Evolutionary conservation across 2,888 invertebrate genomes (phyloP), one percentile per base, ranked within the genome.

Genomic region (Caenorhabditis panamensis): DNA sequence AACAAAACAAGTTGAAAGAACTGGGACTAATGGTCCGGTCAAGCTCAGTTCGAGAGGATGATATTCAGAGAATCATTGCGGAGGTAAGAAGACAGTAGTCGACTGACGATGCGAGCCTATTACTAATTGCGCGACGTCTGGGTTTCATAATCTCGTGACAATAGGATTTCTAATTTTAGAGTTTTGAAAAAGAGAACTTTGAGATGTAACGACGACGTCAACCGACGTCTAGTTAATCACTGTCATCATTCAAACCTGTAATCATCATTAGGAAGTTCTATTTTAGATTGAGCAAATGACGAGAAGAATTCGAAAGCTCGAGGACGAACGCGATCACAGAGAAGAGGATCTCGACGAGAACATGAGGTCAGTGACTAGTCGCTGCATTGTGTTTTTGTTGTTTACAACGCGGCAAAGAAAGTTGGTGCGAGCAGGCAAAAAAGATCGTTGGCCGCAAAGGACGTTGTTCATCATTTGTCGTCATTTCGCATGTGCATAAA

Each of bases 241-340:
- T 6, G 31, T 31, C 9, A 31, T 31, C 31, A 31, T 31, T 9
- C n/a, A n/a, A n/a, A n/a, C n/a, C n/a, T n/a, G n/a, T n/a, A n/a
- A 31, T 31, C 31, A 31, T 9, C 31, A 6, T 31, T 6, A 4
- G 4, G 31, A 41, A n/a, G n/a, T 47, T 62, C 28, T 8, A 37
- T 64, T 84, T 22, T 85, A 93, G 92, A 92, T 93, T 61, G 92
- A 92, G 77, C 89, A 91, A 28, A 86, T 93, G 59, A 93, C 92
- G 83, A 88, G 91, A 47, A 94, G 95, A 91, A 93, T 95, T 78
- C 95, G 94, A 88, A 93, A 94, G 80, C 91, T 95, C 78, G 94
- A 95, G 0, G 94, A 95, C 91, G 94, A 94, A 66, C 93, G 94
- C 84, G 93, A 95, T 90, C 93, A 93, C 11, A 93, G 93, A 37